phyloP scores from a whole-genome alignment of 2,888 invertebrate genomes.

The Endotricha flammealis region DNA sequence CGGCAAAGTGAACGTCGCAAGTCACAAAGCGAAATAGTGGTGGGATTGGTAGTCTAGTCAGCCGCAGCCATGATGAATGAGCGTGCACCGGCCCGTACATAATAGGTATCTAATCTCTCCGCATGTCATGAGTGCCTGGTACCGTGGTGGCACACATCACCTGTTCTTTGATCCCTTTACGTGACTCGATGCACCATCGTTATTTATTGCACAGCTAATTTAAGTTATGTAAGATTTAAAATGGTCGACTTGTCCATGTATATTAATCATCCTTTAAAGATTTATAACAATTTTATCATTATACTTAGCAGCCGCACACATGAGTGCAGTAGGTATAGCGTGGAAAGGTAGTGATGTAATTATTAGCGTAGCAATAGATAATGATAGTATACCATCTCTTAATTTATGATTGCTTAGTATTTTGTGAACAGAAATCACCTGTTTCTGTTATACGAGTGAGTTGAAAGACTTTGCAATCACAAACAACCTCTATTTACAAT shows the following conservation, averaged over 20 bases:
- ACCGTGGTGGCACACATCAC: slow-evolving; percentile 41
- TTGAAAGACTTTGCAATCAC: too few relatives aligned
- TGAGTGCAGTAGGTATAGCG: too few relatives aligned
- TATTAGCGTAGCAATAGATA: too few relatives aligned
- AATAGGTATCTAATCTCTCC: slow-evolving; percentile 33
- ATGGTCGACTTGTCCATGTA: too few relatives aligned
- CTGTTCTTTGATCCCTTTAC: slow-evolving; percentile 41
- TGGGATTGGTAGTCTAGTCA: slow-evolving; percentile 14
- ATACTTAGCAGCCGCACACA: too few relatives aligned
- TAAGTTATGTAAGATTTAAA: too few relatives aligned
- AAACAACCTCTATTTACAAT: too few relatives aligned
- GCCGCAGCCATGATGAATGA: slow-evolving; percentile 28
- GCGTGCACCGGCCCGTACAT: slow-evolving; percentile 23
- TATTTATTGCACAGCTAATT: too few relatives aligned
- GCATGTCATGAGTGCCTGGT: slow-evolving; percentile 40
- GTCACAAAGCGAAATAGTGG: slow-evolving; percentile 13
- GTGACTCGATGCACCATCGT: slow-evolving; percentile 1
- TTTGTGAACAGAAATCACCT: slow-evolving; percentile 37
- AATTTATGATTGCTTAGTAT: slow-evolving; percentile 34
- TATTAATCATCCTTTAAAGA: too few relatives aligned
- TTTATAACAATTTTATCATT: too few relatives aligned
- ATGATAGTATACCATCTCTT: slow-evolving; percentile 17
- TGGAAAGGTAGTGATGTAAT: too few relatives aligned
- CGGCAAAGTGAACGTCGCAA: slow-evolving; percentile 3
- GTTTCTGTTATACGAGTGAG: slow-evolving; percentile 26